Base-by-base conservation (phyloP, 2,113 vertebrate species). In the Barbus barbus region DNA sequence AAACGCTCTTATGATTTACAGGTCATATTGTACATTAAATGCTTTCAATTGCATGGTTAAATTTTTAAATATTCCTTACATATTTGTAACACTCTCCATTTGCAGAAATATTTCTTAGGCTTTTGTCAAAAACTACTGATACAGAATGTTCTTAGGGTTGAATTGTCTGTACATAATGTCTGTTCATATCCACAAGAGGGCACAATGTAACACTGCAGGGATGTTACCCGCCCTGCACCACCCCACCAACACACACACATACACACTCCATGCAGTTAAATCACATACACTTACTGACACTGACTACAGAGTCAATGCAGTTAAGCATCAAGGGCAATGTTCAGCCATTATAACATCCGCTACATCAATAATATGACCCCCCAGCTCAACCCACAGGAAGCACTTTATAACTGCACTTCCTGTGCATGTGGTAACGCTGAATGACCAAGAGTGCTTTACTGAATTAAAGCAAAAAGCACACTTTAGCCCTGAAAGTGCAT, bases 181-280 rank as follows among this genome's bases (percentile, higher is more conserved):
- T 41, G n/a, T 12, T 38, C 22, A 24, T 28, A 3, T 69, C 91
- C 93, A 91, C 90, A 87, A 92, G 93, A 91, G 92, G 51, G 87
- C 91, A 83, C 84, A 90, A 84, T 71, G 24, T 38, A 84, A 89
- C 82, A 83, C 14, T 82, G 60, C 73, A 65, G 76, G 18, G 7
- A 22, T 20, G 78, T 80, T 53, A 16, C 53, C n/a, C 24, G 51
- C 65, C 74, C 56, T 67, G 78, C 60, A 80, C 22, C 22, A 63
- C 58, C 60, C 36, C 38, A 24, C 44, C 18, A 75, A 22, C 33
- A 41, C 5, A 6, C 36, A 38, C 36, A 36, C 36, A 36, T 5
- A 38, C 36, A 38, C 36, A 38, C 36, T 1, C 5, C 16, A 80
- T 80, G 61, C 26, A 33, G 61, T 48, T 67, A 61, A 79, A 75